Base-by-base conservation (phyloP, 2,888 invertebrate species). In the Philereme vetulata region DNA sequence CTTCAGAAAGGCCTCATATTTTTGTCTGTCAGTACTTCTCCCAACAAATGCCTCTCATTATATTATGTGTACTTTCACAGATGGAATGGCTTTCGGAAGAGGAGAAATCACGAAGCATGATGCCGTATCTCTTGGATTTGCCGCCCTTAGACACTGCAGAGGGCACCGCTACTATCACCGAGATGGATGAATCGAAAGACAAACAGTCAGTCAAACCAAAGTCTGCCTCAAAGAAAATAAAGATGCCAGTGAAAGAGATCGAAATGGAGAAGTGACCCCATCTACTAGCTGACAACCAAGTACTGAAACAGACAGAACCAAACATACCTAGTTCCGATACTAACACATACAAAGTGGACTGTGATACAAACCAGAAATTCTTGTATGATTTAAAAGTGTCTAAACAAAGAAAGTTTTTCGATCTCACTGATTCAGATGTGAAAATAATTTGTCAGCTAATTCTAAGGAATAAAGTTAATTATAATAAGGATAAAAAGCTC, bases 1-100 rank as follows among this genome's bases (percentile, higher is more conserved):
- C 36, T n/a, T 8, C 36, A 36, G 8, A 36, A 1, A 36, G 21
- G 1, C 21, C 21, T 21, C 21, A 21, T 21, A 21, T 21, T 21
- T 21, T 21, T 36, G 36, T 8, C 8, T 7, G 36, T 36, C 3
- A 8, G 36, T 7, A 36, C 1, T n/a, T 9, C 8, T n/a, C 4
- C 42, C 2, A 75, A 33, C 34, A 1, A 3, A 45, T 49, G 35
- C 48, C 4, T 4, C 33, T 38, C 6, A 49, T 38, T 59, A 56
- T 33, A 33, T 51, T 4, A 53, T 49, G 8, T 40, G n/a, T 36
- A 48, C 65, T 67, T 35, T 75, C 35, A 48, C 61, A 92, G 92
- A 92, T 92, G 92, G 90, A 90, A 62, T 92, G 92, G 92, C 66
- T 92, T 48, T 92, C 92, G 0, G 71, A 79, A 0, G 92, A 92